phyloP scores from a whole-genome alignment of 2,113 vertebrate genomes.

The Corythaeola cristata region DNA sequence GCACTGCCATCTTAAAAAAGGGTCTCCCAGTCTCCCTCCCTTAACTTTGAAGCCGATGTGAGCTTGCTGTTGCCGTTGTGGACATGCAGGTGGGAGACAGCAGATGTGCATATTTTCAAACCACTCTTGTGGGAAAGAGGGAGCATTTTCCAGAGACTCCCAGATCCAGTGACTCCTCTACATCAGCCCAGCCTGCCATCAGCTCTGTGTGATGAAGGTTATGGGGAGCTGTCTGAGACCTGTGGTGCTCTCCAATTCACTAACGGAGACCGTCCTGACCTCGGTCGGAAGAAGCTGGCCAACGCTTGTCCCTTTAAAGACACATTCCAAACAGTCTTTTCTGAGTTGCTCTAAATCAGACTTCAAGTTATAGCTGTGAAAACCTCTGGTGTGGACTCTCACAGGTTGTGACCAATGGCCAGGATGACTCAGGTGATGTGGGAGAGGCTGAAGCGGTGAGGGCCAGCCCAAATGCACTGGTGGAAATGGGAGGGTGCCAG shows the following conservation, averaged over 20 bases:
- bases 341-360: not conserved
- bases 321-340: not conserved
- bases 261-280: fast-evolving
- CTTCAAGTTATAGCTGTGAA: not conserved
- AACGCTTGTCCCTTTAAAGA: not conserved
- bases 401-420: not conserved
- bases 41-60: not conserved
- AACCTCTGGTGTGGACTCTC: not conserved
- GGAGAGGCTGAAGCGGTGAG: not conserved
- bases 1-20: not conserved
- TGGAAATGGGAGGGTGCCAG: not conserved
- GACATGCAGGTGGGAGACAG: not conserved
- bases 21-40: not conserved
- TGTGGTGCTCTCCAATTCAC: not conserved
- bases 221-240: not conserved
- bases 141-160: not conserved
- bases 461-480: not conserved
- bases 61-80: not conserved
- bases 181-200: not conserved
- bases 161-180: not conserved
- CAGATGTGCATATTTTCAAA: not conserved
- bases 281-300: not conserved
- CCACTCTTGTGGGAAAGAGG: not conserved
- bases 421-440: fast-evolving
- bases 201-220: not conserved